Evolutionary conservation across 2,113 vertebrate genomes (phyloP).

Genomic region (Gymnocephalus cernua): DNA sequence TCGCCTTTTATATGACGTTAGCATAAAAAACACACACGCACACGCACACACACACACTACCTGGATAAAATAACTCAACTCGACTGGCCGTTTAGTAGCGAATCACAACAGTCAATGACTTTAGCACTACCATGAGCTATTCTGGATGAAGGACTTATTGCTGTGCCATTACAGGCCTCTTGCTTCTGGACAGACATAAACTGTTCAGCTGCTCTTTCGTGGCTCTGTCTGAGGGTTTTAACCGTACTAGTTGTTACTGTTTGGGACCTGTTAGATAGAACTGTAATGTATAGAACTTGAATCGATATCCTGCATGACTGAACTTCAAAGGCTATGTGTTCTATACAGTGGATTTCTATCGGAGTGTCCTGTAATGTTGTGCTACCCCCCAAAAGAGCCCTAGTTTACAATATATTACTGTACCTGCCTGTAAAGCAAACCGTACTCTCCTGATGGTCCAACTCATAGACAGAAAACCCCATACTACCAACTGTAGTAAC

Average conservation of each 20-base stretch:
- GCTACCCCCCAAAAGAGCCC: constrained; percentile 49
- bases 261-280: constrained; percentile 76
- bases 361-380: constrained; percentile 67
- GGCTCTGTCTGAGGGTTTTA: constrained; percentile 55
- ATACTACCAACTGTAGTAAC: constrained; percentile 24
- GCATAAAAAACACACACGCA: constrained; percentile 16
- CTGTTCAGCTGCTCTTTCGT: constrained; percentile 58
- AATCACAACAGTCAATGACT: constrained; percentile 52
- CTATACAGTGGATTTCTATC: constrained; percentile 81
- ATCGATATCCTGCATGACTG: constrained; percentile 77
- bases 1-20: constrained; percentile 70
- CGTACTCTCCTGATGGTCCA: constrained; percentile 31
- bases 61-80: constrained; percentile 28
- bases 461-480: constrained; percentile 20
- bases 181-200: constrained; percentile 56
- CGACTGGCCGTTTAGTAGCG: constrained; percentile 65
- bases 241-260: constrained; percentile 57
- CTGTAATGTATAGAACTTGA: constrained; percentile 79
- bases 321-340: constrained; percentile 71
- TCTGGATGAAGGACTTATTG: constrained; percentile 58
- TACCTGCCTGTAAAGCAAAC: constrained; percentile 61
- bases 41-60: constrained; percentile 4
- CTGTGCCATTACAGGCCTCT: constrained; percentile 75
- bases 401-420: constrained; percentile 60
- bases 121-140: constrained; percentile 45